These are phyloP conservation scores for Drosophila chauvacae DNA, from an alignment of 1,140 invertebrate genomes.

Conservation along the genomic window DNA sequence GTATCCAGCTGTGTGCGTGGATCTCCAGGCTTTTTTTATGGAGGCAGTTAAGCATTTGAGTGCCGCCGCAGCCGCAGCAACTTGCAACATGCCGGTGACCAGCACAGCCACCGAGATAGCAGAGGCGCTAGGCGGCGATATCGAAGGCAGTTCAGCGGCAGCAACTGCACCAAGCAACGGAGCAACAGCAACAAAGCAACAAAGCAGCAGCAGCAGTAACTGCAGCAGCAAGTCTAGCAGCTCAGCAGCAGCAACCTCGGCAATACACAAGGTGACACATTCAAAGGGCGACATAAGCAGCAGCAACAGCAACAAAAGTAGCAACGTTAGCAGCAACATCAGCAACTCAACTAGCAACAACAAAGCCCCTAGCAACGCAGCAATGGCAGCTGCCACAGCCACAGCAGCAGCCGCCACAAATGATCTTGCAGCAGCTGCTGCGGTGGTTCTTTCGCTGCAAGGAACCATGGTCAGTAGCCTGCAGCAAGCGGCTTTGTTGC, in stretches of 20 bases:
- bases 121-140: conserved; percentile 24
- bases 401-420: conserved; percentile 71
- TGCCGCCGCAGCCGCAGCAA: conserved; percentile 61
- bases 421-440: conserved; percentile 84
- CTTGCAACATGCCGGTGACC: conserved; percentile 35
- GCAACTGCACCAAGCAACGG: conserved; percentile 5
- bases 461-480: conserved; percentile 91
- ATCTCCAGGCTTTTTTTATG: conserved; percentile 72
- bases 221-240: conserved; percentile 6
- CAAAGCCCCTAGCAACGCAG: conserved; percentile 55
- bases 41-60: conserved; percentile 77
- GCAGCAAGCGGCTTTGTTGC: conserved; percentile 90
- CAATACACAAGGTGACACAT: conserved; percentile 1
- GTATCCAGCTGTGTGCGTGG: conserved; percentile 80
- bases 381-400: conserved; percentile 67
- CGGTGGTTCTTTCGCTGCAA: conserved; percentile 90
- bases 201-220: conserved; percentile 20
- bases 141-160: conserved; percentile 22
- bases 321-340: conserved; percentile 22
- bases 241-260: conserved; percentile 9
- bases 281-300: conserved; percentile 5
- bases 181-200: conserved; percentile 14
- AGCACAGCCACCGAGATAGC: conserved; percentile 14
- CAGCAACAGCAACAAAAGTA: conserved; percentile 12
- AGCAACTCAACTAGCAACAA: conserved; percentile 2